Conservation (phyloP, 30 jellyfish, hydroid and myxozoan genomes). For the Euphysa ruthae region DNA sequence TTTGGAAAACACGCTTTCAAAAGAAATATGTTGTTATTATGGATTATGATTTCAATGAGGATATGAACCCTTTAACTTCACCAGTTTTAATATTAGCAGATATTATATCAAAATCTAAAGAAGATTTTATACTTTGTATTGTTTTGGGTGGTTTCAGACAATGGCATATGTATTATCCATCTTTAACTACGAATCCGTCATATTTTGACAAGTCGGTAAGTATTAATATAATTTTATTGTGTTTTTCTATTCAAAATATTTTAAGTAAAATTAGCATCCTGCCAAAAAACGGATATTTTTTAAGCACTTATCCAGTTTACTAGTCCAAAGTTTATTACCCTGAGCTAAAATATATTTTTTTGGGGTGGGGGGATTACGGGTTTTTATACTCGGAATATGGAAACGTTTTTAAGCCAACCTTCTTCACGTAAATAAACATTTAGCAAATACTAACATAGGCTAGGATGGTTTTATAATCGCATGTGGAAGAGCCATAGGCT, state of each 20-base stretch:
- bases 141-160: conserved; percentile 68
- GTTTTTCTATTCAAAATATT: background rate
- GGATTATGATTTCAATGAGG: conserved; percentile 51
- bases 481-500: too few relatives aligned
- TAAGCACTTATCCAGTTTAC: too few relatives aligned
- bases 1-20: conserved; percentile 55
- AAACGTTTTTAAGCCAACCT: too few relatives aligned
- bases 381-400: too few relatives aligned
- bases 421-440: too few relatives aligned
- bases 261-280: background rate
- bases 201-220: conserved; percentile 57
- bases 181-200: conserved; percentile 71
- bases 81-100: conserved; percentile 56
- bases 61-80: conserved; percentile 17
- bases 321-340: too few relatives aligned
- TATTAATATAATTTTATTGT: background rate
- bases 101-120: conserved; percentile 34
- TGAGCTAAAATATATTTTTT: too few relatives aligned
- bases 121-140: conserved; percentile 27
- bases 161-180: conserved; percentile 76
- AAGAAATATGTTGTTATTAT: conserved; percentile 46
- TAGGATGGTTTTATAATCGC: too few relatives aligned
- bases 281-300: too few relatives aligned
- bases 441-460: too few relatives aligned
- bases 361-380: too few relatives aligned